Evolutionary conservation across 2,888 invertebrate genomes (phyloP), one percentile per base, ranked within the genome.

Genomic region (Carcina quercana): DNA sequence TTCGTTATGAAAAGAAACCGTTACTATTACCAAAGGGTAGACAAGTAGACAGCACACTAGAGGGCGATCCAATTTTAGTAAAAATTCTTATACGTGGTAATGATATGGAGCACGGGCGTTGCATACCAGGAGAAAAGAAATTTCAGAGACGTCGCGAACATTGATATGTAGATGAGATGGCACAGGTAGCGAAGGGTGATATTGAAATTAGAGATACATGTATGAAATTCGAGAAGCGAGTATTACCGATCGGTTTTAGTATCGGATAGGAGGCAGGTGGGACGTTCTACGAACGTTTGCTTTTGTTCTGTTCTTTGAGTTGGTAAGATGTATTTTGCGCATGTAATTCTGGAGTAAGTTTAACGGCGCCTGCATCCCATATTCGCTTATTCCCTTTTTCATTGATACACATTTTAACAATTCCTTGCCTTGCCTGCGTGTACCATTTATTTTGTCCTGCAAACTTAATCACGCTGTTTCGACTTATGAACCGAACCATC

Each of bases 81-180:
- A 65, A n/a, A 71, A 70, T 69, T 73, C 70, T 63, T 65, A 63
- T 59, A 59, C n/a, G 56, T 58, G 54, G 73, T 79, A 80, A 80
- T 80, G 75, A 79, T 73, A 79, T 72, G 74, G 72, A 70, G 76
- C 78, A 82, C 79, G 80, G 72, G 76, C 68, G 69, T 68, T 76
- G 76, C 75, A 76, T 78, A 75, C 67, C 67, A 55, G 66, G 65
- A 72, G 73, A 74, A 75, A 79, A 73, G 76, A 72, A 72, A 74
- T 76, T 76, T 74, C 60, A 59, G 62, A 72, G 71, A 71, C 70
- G 66, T 61, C 61, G 59, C 66, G 69, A 69, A 74, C 69, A 79
- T 82, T 80, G 80, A 80, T 76, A 82, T 82, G 82, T 68, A 80
- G 72, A 82, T 82, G 74, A 71, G 76, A 74, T 69, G 69, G 69